Conservation (phyloP, 2,797 vertebrate genomes). For the Loriculus beryllinus region DNA sequence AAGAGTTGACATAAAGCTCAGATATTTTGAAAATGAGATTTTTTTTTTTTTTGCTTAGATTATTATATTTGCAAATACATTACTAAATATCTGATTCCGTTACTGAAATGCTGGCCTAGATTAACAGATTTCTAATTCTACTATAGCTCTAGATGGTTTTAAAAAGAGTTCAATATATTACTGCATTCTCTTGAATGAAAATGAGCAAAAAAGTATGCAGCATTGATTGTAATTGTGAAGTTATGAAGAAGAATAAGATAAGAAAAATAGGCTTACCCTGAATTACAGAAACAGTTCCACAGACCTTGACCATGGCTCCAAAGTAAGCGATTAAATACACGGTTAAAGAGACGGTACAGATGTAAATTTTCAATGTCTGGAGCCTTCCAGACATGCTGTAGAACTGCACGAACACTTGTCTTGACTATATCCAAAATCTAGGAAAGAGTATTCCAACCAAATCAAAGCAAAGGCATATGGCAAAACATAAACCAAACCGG, state of each 20-base stretch:
- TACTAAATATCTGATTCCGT: background rate
- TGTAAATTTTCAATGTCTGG: slow-evolving; percentile 89
- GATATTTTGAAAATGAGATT: background rate
- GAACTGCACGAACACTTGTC: slow-evolving; percentile 84
- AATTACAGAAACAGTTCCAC: slow-evolving; percentile 97
- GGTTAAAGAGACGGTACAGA: slow-evolving; percentile 90
- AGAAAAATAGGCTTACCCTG: slow-evolving; percentile 80
- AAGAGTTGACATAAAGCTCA: background rate
- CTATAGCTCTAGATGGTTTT: background rate
- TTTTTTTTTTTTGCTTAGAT: background rate
- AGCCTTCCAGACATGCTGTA: slow-evolving; percentile 92
- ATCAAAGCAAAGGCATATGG: slow-evolving; percentile 23
- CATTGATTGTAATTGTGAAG: background rate
- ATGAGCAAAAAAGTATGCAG: background rate
- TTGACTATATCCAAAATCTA: slow-evolving; percentile 97
- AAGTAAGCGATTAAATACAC: slow-evolving; percentile 91
- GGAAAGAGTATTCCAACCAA: slow-evolving; percentile 12
- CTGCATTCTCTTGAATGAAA: background rate
- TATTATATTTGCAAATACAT: background rate
- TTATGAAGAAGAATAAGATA: background rate
- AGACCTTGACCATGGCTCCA: slow-evolving; percentile 97
- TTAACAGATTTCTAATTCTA: background rate
- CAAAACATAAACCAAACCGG: background rate
- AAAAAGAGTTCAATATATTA: background rate
- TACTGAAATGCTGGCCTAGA: background rate